Base-by-base conservation (phyloP, 2,113 vertebrate species). In the Python bivittatus region DNA sequence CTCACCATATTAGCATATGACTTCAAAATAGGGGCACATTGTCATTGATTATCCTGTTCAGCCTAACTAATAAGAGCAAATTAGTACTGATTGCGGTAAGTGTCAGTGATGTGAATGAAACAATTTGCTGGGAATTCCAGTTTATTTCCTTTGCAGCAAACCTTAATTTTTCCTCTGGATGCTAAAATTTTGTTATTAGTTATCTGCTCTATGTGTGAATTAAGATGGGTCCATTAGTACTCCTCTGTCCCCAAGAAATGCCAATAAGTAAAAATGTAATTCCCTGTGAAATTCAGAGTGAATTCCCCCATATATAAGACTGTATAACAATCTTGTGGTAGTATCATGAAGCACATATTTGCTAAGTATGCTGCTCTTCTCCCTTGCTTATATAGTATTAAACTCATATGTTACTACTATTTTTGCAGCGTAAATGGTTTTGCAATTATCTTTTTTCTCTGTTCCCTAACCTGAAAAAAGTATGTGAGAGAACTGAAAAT, bases 401-500 rank as follows among this genome's bases (percentile, higher is more conserved):
- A 27, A 64, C 8, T 60, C 4, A 1, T 0, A 0, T 54, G 9
- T 64, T 0, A 0, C 0, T 44, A 84, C 84, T 20, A 0, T 11
- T 84, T 11, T 72, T 0, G 1, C 0, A 33, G 53, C 90, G 84
- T 84, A 17, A 52, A 0, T 88, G 95, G 94, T 91, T 94, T 84
- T 93, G 94, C 92, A 94, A 54, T 95, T 95, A 93, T 93, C 88
- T 96, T 96, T 89, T 48, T 48, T 48, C 96, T 96, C 96, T 96
- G 96, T 94, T 94, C 96, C 95, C 91, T 93, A 48, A 48, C 48
- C 48, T 48, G 48, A 48, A 48, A 48, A 48, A 48, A 6, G 48
- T 48, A 6, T 48, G 48, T 4, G 48, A 48, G 48, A 48, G 48
- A 48, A 48, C 48, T 48, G 48, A 48, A 48, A 48, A 48, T 48